These are phyloP conservation scores for Isichthys henryi DNA, from an alignment of 2,113 vertebrate genomes.

Conservation along the genomic window DNA sequence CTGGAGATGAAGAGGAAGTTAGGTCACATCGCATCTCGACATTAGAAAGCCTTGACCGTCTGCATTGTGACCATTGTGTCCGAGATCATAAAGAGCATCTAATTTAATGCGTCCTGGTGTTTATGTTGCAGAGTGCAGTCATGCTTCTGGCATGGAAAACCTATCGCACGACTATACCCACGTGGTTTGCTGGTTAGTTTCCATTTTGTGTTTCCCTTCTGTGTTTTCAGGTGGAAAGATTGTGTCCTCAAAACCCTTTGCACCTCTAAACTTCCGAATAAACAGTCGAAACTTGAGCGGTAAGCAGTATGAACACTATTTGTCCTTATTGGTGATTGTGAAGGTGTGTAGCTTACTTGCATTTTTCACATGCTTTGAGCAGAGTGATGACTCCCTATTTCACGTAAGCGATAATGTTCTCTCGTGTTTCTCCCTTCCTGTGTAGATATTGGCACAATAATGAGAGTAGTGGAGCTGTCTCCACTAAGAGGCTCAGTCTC, in stretches of 20 bases:
- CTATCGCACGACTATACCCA: not conserved
- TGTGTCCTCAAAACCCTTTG: conserved; percentile 98
- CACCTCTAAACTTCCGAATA: conserved; percentile 97
- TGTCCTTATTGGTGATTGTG: not conserved
- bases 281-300: conserved; percentile 99
- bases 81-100: not conserved
- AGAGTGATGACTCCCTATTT: not conserved
- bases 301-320: conserved; percentile 46
- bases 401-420: not conserved
- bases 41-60: not conserved
- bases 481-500: conserved; percentile 94
- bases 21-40: not conserved
- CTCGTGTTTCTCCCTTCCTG: conserved; percentile 10
- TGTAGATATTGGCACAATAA: conserved; percentile 97
- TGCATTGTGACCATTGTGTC: not conserved
- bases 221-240: conserved; percentile 84
- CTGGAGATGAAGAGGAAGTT: not conserved
- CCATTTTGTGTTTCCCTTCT: conserved; percentile 17
- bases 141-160: not conserved
- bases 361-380: not conserved
- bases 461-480: conserved; percentile 96
- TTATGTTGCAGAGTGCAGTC: not conserved
- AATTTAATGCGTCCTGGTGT: not conserved
- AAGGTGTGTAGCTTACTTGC: not conserved
- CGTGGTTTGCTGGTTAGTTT: not conserved